phyloP scores from a whole-genome alignment of 2,113 vertebrate genomes.

The Agapornis roseicollis region DNA sequence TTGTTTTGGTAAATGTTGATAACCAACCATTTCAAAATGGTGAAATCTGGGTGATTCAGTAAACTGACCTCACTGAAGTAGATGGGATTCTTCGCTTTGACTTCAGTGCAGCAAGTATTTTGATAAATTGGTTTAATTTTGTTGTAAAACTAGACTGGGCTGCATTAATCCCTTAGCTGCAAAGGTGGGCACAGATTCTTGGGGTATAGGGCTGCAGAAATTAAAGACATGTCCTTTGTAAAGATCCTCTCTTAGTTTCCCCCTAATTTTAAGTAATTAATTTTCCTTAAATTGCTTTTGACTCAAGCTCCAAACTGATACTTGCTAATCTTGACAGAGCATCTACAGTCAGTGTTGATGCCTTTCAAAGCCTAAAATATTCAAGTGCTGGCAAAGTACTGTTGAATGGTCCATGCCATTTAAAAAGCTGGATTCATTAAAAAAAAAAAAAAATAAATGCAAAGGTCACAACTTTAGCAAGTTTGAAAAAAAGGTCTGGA shows the following conservation, averaged over 20 bases:
- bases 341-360: not conserved
- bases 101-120: not conserved
- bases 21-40: not conserved
- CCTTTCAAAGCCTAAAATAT: not conserved
- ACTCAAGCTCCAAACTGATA: not conserved
- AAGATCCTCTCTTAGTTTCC: not conserved
- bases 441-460: not conserved
- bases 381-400: not conserved
- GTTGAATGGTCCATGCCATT: not conserved
- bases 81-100: not conserved
- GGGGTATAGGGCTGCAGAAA: not conserved
- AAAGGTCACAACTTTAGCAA: not conserved
- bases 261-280: not conserved
- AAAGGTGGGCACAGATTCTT: not conserved
- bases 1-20: not conserved
- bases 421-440: not conserved
- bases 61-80: not conserved
- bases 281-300: not conserved
- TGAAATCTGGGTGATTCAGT: not conserved
- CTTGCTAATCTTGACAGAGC: not conserved
- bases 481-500: not conserved
- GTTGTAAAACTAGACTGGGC: not conserved
- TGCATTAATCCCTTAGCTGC: not conserved
- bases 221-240: not conserved
- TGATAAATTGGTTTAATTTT: not conserved